phyloP scores from a whole-genome alignment of 2,888 invertebrate genomes.

The Hyppa rectilinea region DNA sequence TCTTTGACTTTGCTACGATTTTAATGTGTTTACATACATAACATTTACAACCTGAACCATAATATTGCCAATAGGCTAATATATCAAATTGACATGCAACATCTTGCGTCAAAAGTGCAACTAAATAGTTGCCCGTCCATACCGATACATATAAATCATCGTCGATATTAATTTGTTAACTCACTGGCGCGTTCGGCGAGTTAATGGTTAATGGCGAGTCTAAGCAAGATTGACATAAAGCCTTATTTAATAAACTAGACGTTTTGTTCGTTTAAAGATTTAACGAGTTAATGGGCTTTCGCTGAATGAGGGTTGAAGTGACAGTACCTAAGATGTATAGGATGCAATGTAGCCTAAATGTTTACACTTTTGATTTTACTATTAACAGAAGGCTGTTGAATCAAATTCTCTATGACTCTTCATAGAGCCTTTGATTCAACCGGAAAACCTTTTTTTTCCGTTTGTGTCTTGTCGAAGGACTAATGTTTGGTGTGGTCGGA shows the following conservation, averaged over 20 bases:
- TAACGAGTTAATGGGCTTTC: slow-evolving; percentile 37
- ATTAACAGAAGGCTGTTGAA: no score
- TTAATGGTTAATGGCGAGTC: slow-evolving; percentile 38
- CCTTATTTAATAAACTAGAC: slow-evolving; percentile 48
- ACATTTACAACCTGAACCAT: no score
- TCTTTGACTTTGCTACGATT: no score
- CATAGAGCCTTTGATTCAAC: no score
- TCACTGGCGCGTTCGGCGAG: slow-evolving; percentile 6
- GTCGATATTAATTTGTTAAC: slow-evolving; percentile 54
- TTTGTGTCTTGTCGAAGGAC: no score
- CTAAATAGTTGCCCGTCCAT: slow-evolving; percentile 9
- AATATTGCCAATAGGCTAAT: no score
- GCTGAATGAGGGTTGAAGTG: slow-evolving; percentile 7
- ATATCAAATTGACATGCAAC: not conserved
- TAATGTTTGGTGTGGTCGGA: no score
- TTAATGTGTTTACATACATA: no score
- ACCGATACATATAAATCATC: slow-evolving; percentile 42
- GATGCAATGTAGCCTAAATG: slow-evolving; percentile 6
- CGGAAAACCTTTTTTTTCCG: no score
- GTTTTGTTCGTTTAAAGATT: slow-evolving; percentile 34
- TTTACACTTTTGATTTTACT: no score
- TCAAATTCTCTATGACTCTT: no score
- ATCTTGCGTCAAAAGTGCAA: not conserved
- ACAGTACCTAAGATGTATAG: slow-evolving; percentile 2
- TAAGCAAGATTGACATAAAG: slow-evolving; percentile 47